Evolutionary conservation across 2,888 invertebrate genomes (phyloP), one percentile per base, ranked within the genome.

Genomic region (Mythimna impura): DNA sequence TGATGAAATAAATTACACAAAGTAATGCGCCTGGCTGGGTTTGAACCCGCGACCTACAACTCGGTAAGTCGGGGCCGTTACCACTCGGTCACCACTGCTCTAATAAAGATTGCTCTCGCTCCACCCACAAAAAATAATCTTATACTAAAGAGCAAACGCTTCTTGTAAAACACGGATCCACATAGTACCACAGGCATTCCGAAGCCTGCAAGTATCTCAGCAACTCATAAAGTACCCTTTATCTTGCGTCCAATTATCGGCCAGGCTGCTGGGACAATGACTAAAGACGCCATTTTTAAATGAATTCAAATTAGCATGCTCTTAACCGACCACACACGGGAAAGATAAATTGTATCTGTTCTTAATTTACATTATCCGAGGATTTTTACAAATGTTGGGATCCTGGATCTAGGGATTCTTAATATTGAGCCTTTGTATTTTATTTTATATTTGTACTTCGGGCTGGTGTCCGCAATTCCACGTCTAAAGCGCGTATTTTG

Each of bases 301-400:
- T 61, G 64, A 75, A 78, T 81, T 75, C 69, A 84, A 82, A 78
- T 83, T 76, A 84, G 83, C 83, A 77, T 80, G 79, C 87, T 89
- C 80, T 89, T 86, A 88, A 81, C 71, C 71, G 90, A 87, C 89
- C 88, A 80, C 90, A 88, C 88, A 80, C 68, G 79, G 7, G 67
- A 43, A 0, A 79, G 89, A 89, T 88, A 88, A 74, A 68, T 43
- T 52, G 63, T 86, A 88, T 89, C 88, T 75, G 57, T 66, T 58
- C 64, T 80, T 86, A 84, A 55, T 67, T 61, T 69, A 81, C 87
- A 84, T 86, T 83, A 88, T 86, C 70, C 57, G 68, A 55, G 58
- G 66, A 82, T 75, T 88, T 84, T 83, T 71, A 61, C 62, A 67
- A 65, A 80, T 63, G 71, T 47, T 47, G 20, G 6, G 0, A 52